Base-by-base conservation (phyloP, 2,888 invertebrate species). In the Caenorhabditis wallacei region DNA sequence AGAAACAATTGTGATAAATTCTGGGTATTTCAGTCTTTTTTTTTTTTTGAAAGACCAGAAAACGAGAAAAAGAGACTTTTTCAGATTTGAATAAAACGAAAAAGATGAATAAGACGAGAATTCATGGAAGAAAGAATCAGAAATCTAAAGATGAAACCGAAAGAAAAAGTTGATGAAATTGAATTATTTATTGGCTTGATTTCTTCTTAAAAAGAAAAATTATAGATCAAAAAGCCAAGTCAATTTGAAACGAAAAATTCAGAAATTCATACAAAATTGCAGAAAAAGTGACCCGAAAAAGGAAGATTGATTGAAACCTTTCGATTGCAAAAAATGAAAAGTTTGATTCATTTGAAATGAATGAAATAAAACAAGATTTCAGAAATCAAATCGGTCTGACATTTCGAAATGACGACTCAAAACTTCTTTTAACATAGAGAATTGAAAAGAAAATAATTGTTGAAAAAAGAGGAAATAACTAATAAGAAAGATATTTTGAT, bases 401-500 rank as follows among this genome's bases (percentile, higher is more conserved):
- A 59, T 37, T 48, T 46, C 8, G 11, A 43, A 46, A 35, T 40
- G 20, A 37, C n/a, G n/a, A n/a, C n/a, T n/a, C n/a, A n/a, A n/a
- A n/a, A n/a, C n/a, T n/a, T n/a, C n/a, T n/a, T n/a, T n/a, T n/a
- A n/a, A n/a, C n/a, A n/a, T n/a, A n/a, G n/a, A n/a, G n/a, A n/a
- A n/a, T n/a, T n/a, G n/a, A n/a, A n/a, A n/a, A n/a, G n/a, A n/a
- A n/a, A n/a, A n/a, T n/a, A 54, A 37, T 46, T 59, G 59, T 30
- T 30, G 56, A 11, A 53, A 26, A 35, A 37, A 43, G 24, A 16
- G 20, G 22, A 54, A 56, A 56, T 35, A 37, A 69, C 54, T 69
- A 43, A 69, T 43, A 61, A 20, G 4, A 69, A 66, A 66, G 66
- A 37, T 56, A 69, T 69, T 61, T 61, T 61, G 61, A 61, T 61